These are phyloP conservation scores for Bettongia penicillata DNA, from an alignment of 2,113 vertebrate genomes.

Conservation along the genomic window DNA sequence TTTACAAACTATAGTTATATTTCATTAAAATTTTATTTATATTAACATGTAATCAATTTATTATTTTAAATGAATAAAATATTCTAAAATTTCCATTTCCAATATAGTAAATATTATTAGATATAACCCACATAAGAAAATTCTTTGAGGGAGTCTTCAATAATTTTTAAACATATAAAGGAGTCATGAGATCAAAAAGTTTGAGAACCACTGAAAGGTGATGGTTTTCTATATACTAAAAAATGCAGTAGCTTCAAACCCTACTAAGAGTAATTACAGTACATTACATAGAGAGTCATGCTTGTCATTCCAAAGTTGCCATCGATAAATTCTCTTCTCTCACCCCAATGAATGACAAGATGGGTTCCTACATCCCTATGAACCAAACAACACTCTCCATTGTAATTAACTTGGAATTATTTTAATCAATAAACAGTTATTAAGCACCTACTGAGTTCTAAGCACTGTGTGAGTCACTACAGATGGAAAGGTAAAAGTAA, in stretches of 20 bases:
- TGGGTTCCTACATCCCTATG: not conserved
- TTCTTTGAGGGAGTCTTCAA: not conserved
- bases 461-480: not conserved
- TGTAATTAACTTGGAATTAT: not conserved
- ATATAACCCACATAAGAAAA: not conserved
- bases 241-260: not conserved
- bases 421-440: not conserved
- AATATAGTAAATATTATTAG: not conserved
- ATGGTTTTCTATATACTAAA: not conserved
- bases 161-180: not conserved
- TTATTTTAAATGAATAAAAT: not conserved
- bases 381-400: not conserved
- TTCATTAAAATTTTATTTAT: not conserved
- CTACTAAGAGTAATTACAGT: not conserved
- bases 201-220: not conserved
- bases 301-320: not conserved
- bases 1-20: not conserved
- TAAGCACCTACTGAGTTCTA: not conserved
- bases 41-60: not conserved
- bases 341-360: not conserved
- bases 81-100: not conserved
- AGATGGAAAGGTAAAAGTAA: not conserved
- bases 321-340: not conserved
- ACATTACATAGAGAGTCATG: not conserved
- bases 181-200: not conserved